phyloP scores from a whole-genome alignment of 2,113 vertebrate genomes.

The Etheostoma spectabile region DNA sequence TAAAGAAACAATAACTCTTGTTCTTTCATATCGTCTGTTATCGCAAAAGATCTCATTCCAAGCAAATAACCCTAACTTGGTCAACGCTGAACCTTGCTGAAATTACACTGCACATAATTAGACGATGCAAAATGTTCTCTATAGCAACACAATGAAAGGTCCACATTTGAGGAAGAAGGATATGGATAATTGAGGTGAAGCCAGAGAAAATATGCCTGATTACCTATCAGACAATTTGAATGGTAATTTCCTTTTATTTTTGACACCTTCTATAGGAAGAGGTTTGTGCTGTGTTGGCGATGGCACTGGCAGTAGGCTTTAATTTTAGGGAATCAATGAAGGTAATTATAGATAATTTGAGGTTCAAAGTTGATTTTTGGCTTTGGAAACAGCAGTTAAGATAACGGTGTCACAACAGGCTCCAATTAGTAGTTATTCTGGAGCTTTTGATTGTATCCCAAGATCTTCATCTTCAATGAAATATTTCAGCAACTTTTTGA shows the following conservation, averaged over 20 bases:
- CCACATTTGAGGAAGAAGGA: background rate
- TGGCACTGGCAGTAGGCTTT: background rate
- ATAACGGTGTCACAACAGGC: too few relatives aligned
- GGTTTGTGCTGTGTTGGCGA: background rate
- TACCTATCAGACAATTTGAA: background rate
- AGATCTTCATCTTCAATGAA: too few relatives aligned
- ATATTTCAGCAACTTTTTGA: too few relatives aligned
- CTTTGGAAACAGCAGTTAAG: background rate
- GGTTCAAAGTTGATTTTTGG: background rate
- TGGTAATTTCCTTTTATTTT: background rate
- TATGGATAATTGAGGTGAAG: constrained; percentile 5
- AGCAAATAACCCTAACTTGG: background rate
- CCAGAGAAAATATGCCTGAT: background rate
- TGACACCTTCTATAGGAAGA: background rate
- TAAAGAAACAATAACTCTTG: background rate
- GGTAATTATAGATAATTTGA: background rate
- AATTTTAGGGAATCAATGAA: background rate
- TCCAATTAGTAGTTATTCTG: too few relatives aligned
- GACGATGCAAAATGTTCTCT: background rate
- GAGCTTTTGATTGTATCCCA: too few relatives aligned
- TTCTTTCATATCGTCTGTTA: background rate
- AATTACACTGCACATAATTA: constrained; percentile 12
- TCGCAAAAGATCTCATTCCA: background rate
- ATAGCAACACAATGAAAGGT: background rate
- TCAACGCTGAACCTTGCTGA: background rate